Base-by-base conservation (phyloP, 1,140 invertebrate genomes). In the Musca domestica region DNA sequence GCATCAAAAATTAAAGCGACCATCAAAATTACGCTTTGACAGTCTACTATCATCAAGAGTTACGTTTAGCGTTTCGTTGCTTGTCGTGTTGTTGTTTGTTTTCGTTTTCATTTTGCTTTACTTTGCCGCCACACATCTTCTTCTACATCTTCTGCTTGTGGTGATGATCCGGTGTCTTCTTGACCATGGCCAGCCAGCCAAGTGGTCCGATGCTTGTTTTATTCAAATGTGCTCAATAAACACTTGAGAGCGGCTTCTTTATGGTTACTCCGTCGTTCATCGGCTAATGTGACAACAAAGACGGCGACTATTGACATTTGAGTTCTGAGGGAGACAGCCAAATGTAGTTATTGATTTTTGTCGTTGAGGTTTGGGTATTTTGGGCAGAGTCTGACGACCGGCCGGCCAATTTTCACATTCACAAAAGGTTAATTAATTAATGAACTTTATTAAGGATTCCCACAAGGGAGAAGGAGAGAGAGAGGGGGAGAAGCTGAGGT, bases 151-250 rank as follows among this genome's bases (percentile, higher is more conserved):
- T 51, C 6, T 51, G n/a, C n/a, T 12, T 46, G 10, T 51, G 48
- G 9, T 1, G 17, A 19, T 48, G 48, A 19, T 19, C 9, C 48
- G 9, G 48, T 20, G n/a, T 22, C 2, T 6, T 2, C 15, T 15
- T 49, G 47, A 15, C 15, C 2, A n/a, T 46, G 47, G 15, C 9
- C 12, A 17, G 15, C 9, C 10, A 12, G 27, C 25, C 20, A 27
- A 30, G 17, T 30, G 54, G 25, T 20, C 27, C 52, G 52, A n/a
- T 19, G 25, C 54, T 58, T 58, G 54, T 58, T 58, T 58, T 58
- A 58, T 58, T 58, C 54, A 58, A 58, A 58, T 58, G 54, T 58
- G 54, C 25, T 58, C 54, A 58, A 58, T 58, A 58, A 58, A 30
- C 54, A 58, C 54, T 58, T 58, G 54, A 58, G 17, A 34, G 54